phyloP scores from a whole-genome alignment of 30 jellyfish, hydroid and myxozoan species.

The Hydractinia echinata region DNA sequence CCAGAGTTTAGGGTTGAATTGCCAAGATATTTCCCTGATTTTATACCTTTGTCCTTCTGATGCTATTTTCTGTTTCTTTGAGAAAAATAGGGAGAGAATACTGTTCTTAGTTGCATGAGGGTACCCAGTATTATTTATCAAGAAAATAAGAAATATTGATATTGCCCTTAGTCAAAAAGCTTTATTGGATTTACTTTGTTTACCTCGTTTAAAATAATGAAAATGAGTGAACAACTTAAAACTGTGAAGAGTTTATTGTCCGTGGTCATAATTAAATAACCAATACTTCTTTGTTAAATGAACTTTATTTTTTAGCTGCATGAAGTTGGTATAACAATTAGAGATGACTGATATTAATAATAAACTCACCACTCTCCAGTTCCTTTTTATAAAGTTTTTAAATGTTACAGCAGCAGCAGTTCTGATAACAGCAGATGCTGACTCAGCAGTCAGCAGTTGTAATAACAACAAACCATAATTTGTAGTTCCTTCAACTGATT shows the following conservation, averaged over 20 bases:
- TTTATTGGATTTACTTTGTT: background rate
- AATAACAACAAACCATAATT: conserved; percentile 68
- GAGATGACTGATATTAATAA: too few species aligned
- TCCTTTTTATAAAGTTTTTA: conserved; percentile 73
- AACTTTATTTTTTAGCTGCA: background rate
- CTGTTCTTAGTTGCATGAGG: too few species aligned
- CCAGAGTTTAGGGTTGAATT: too few species aligned
- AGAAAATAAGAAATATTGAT: background rate
- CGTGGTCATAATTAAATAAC: background rate
- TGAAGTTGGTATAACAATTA: background rate
- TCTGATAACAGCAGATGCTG: conserved; percentile 52
- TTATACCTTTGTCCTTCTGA: too few species aligned
- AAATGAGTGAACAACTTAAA: too few species aligned
- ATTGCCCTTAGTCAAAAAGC: background rate
- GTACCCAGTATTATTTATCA: too few species aligned
- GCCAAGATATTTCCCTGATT: too few species aligned
- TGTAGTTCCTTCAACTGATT: conserved; percentile 63
- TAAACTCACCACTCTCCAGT: conserved; percentile 80
- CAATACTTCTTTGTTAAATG: background rate
- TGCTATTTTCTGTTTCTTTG: too few species aligned
- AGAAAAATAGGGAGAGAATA: too few species aligned
- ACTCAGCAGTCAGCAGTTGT: conserved; percentile 54
- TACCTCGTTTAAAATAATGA: too few species aligned
- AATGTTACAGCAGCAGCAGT: conserved; percentile 85
- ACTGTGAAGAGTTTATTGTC: background rate